Percentiles rank a stretch among this genome's conserved stretches.
These are phyloP conservation scores for Danaus chrysippus DNA, from an alignment of 2,888 invertebrate species.

Conservation along the genomic window DNA sequence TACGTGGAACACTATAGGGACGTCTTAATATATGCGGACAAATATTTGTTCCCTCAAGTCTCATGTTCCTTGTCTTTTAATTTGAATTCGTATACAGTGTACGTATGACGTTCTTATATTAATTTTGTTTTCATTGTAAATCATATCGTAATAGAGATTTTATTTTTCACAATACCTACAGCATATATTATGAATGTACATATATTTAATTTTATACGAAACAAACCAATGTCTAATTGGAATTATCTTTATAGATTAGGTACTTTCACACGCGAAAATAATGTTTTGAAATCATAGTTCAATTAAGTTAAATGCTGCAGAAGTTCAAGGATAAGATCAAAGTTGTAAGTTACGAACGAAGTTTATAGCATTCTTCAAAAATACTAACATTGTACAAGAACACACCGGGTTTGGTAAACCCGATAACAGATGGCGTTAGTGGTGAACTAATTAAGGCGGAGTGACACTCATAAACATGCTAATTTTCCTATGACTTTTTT, in stretches of 20 bases:
- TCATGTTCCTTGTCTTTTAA: slow-evolving; percentile 6
- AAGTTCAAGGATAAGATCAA: neutral
- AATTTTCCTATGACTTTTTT: slow-evolving; percentile 74
- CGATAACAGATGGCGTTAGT: slow-evolving; percentile 29
- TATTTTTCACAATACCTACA: no score
- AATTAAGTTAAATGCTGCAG: no score
- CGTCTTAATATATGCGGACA: slow-evolving; percentile 23
- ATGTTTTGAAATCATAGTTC: no score
- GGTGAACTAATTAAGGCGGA: slow-evolving; percentile 34
- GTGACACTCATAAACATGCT: slow-evolving; percentile 66
- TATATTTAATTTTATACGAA: no score
- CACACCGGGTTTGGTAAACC: slow-evolving; percentile 16
- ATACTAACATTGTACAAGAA: neutral
- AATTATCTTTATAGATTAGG: no score
- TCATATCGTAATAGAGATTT: no score
- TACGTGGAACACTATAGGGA: slow-evolving; percentile 24
- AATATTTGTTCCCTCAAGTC: slow-evolving; percentile 23
- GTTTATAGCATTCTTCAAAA: neutral
- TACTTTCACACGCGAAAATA: no score
- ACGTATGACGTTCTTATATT: no score
- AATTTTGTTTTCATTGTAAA: no score
- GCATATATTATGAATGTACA: no score
- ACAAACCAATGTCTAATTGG: no score
- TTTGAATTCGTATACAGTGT: neutral
- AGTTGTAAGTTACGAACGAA: neutral